Conservation (phyloP, 92 coral and sea anemone genomes). For the Chrysogorgia sp. region DNA sequence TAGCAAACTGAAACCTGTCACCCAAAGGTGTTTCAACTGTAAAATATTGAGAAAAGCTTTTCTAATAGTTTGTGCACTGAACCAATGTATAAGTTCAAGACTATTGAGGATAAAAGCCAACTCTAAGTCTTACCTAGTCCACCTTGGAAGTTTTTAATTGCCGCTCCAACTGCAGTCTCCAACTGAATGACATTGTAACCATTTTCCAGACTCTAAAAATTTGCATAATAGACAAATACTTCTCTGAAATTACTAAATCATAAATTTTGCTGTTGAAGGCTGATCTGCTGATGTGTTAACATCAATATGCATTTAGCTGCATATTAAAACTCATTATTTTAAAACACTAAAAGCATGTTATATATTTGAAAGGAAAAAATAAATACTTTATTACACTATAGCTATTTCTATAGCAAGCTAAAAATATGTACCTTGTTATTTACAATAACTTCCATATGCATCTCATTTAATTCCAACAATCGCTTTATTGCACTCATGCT, state of each 20-base stretch:
- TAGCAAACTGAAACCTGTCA: too few relatives aligned
- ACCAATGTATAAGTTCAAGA: too few relatives aligned
- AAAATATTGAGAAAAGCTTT: too few relatives aligned
- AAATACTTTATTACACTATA: neutral
- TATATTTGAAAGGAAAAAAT: neutral
- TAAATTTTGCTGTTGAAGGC: neutral
- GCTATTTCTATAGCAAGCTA: neutral
- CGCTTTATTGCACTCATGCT: constrained; percentile 73
- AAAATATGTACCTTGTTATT: constrained; percentile 80
- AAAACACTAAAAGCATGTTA: too few relatives aligned
- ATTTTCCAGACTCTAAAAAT: constrained; percentile 79
- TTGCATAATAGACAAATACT: neutral
- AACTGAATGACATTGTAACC: constrained; percentile 87
- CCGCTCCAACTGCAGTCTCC: constrained; percentile 99
- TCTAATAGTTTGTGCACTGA: too few relatives aligned
- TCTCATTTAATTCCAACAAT: constrained; percentile 63
- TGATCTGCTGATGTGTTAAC: neutral
- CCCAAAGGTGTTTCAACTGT: too few relatives aligned
- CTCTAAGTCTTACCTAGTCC: constrained; percentile 73
- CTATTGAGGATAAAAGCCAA: neutral
- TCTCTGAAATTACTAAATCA: neutral
- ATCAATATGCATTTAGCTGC: too few relatives aligned
- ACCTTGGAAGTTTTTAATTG: constrained; percentile 92
- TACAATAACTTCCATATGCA: constrained; percentile 94
- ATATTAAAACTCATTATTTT: too few relatives aligned